Base-by-base conservation (phyloP, 2,888 invertebrate genomes). In the Notodonta ziczac region DNA sequence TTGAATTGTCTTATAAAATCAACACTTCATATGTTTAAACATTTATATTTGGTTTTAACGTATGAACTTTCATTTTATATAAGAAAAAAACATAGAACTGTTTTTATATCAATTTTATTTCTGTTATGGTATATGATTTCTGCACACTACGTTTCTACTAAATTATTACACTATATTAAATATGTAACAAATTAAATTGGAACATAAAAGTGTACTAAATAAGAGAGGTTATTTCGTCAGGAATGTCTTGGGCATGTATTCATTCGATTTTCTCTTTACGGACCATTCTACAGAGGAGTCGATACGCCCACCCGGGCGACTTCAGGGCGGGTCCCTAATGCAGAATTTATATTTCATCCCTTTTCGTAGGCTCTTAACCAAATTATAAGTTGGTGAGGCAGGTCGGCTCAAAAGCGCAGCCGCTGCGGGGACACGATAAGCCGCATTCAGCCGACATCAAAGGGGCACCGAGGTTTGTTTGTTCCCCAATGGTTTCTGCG, bases 341-440 rank as follows among this genome's bases (percentile, higher is more conserved):
- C 14, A 16, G 14, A 32, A 55, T 16, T 14, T 55, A 14, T 39
- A 40, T 40, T 40, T 55, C 55, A 39, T 40, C 40, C 40, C n/a
- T 55, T 35, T 55, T 16, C 14, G 14, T 10, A 12, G 14, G 39
- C 55, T 55, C 55, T 55, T 55, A 55, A 40, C 40, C 40, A 55
- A 55, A 55, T 55, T 55, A 55, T 55, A 40, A 55, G 39, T 55
- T 40, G 5, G 39, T 32, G n/a, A 13, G 53, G 35, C 50, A 46
- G n/a, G 46, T 40, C 42, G 40, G 9, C 44, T 56, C 56, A 56
- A 16, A 48, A 50, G 50, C 50, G 16, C 16, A 50, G 16, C 16
- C 50, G 50, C 12, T 12, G 50, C 9, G 4, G 50, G 50, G 16
- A 10, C 16, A 50, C 50, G 16, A 16, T 50, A 50, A 52, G 52